Base-by-base conservation (phyloP, 2,113 vertebrate genomes). In the Montifringilla adamsi region DNA sequence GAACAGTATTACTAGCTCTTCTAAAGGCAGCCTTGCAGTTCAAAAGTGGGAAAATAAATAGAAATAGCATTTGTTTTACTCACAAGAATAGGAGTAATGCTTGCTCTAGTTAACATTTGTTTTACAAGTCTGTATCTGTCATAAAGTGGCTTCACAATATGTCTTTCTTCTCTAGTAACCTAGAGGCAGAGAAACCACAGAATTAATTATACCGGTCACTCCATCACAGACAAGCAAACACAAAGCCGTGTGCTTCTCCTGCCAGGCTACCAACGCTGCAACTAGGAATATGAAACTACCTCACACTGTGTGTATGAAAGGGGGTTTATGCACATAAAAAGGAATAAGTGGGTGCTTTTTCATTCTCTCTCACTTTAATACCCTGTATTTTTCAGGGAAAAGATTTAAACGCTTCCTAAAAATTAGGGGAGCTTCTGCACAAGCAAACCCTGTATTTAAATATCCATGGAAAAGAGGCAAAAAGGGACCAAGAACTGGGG, bases 81-180 rank as follows among this genome's bases (percentile, higher is more conserved):
- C 98, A 99, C 99, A 91, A 99, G 98, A 72, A 99, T 94, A 59
- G 99, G 99, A 78, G 98, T 99, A 97, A 99, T 99, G 98, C 98
- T 99, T 97, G 98, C 99, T 98, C 99, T 98, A 96, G 99, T 99
- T 96, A 99, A 98, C 99, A 99, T 99, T 98, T 99, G 99, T 96
- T 99, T 99, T 97, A 99, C 99, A 98, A 99, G 98, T 88, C 99
- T 98, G 97, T 99, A 99, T 97, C 99, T 98, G 93, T 99, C 99
- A 95, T 99, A 99, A 83, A 99, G 98, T 70, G 99, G 99, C 96
- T 99, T 99, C 97, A 99, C 99, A 97, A 99, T 98, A 97, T 99
- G 98, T 85, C 99, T 99, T 97, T 99, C 99, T 98, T 99, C 99
- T 96, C 98, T 97, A 72, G 99, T 99, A 87, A 98, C 99, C 99